A percentile compares a stretch with the other conserved stretches of the same genome.
phyloP scores from a whole-genome alignment of 2,888 invertebrate species.

The Schrankia costaestrigalis region DNA sequence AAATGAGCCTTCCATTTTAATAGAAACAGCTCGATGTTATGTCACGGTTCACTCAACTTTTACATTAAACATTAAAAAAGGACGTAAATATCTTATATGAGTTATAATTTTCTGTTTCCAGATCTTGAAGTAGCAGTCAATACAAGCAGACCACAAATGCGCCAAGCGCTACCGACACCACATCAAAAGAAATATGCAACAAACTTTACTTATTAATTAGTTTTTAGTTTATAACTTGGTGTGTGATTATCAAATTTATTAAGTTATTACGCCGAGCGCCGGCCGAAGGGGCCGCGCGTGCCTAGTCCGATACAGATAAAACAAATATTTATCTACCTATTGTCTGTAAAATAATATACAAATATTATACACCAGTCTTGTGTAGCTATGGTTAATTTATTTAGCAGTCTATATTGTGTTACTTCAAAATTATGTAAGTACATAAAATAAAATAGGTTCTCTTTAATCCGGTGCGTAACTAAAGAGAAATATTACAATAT shows the following conservation, averaged over 20 bases:
- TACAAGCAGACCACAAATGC: slow-evolving; percentile 47
- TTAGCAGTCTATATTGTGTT: slow-evolving; percentile 64
- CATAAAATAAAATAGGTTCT: slow-evolving; percentile 60
- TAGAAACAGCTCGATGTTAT: too few species aligned
- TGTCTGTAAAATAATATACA: slow-evolving; percentile 65
- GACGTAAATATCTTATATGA: too few species aligned
- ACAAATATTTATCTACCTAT: slow-evolving; percentile 73
- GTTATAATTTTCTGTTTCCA: slow-evolving; percentile 54
- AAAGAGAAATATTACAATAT: slow-evolving; percentile 56
- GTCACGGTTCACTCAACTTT: too few species aligned
- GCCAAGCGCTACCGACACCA: slow-evolving; percentile 60
- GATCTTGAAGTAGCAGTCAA: slow-evolving; percentile 67
- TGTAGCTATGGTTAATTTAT: slow-evolving; percentile 77
- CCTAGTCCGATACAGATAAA: slow-evolving; percentile 78
- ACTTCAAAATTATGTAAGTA: slow-evolving; percentile 63
- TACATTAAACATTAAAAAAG: too few species aligned
- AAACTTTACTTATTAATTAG: slow-evolving; percentile 72
- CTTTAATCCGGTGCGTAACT: slow-evolving; percentile 64
- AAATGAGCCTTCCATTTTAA: too few species aligned
- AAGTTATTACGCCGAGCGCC: slow-evolving; percentile 76
- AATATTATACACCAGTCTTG: slow-evolving; percentile 63
- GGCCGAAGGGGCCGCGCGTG: slow-evolving; percentile 62
- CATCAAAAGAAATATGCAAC: slow-evolving; percentile 61
- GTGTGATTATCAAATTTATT: slow-evolving; percentile 70
- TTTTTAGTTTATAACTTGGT: slow-evolving; percentile 73